phyloP scores from a whole-genome alignment of 2,113 vertebrate genomes.

The Brevimyrus niger region DNA sequence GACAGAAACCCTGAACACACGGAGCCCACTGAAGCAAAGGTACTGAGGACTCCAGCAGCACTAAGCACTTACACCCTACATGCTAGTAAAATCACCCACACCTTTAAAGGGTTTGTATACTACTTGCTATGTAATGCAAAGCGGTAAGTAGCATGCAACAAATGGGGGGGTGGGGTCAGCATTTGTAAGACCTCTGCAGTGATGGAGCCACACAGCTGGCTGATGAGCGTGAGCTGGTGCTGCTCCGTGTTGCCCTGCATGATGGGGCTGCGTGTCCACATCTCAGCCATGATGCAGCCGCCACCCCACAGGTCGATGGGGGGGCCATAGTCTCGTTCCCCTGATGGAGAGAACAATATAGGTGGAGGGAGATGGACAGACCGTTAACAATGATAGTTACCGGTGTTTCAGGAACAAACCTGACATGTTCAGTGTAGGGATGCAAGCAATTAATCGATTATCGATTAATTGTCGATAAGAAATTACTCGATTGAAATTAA shows the following conservation, averaged over 20 bases:
- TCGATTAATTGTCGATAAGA: too few relatives aligned
- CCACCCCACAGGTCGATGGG: conserved; percentile 96
- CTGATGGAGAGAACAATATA: conserved; percentile 49
- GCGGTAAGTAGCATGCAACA: not conserved
- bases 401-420: too few relatives aligned
- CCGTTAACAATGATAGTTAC: too few relatives aligned
- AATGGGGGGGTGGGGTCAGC: not conserved
- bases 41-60: too few relatives aligned
- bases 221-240: conserved; percentile 96
- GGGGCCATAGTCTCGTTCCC: conserved; percentile 92
- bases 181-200: conserved; percentile 69
- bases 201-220: conserved; percentile 96
- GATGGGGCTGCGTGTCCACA: conserved; percentile 98
- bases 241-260: conserved; percentile 99
- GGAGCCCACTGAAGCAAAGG: not conserved
- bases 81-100: not conserved
- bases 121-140: not conserved
- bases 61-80: not conserved
- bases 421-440: too few relatives aligned
- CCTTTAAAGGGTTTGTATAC: not conserved
- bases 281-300: conserved; percentile 98
- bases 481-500: too few relatives aligned
- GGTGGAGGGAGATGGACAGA: too few relatives aligned
- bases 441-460: too few relatives aligned
- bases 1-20: not conserved